Evolutionary conservation across 2,797 vertebrate genomes (phyloP), one percentile per base, ranked within the genome.

Genomic region (Schizopygopsis malacanthus): DNA sequence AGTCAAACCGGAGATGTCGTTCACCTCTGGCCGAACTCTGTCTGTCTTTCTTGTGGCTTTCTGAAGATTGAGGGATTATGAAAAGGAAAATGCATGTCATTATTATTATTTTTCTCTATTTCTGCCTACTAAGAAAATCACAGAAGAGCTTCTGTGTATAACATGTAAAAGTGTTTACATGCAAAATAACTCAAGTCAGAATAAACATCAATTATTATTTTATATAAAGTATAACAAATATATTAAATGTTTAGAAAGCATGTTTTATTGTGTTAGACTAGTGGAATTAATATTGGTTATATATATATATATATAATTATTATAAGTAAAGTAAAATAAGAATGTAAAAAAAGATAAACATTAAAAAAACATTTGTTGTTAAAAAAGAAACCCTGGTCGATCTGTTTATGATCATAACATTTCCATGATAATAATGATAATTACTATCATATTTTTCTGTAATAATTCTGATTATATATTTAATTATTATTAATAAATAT

Each of bases 41-140:
- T 98, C 97, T 0, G 97, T 97, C 92, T 98, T 98, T 92, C 94
- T 97, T 13, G 95, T 96, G 81, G 97, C 96, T 96, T 98, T 99
- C 98, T 99, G 94, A 41, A 82, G 87, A 45, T 47, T 39, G 3
- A 54, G 4, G 7, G 61, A n/a, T 22, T 4, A 75, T n/a, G n/a
- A 45, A 10, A 82, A 67, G 41, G 3, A 70, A 69, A 56, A 41
- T 28, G 15, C 12, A 11, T n/a, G 1, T 12, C 4, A 79, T 8
- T 9, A 10, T 39, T 33, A 41, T 5, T 5, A 22, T 43, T n/a
- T n/a, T 5, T 12, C 2, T 43, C 39, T 20, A 43, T 54, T 54
- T 54, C 18, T 22, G 18, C 72, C 2, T 18, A 47, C n/a, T 61
- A 2, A 61, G n/a, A 43, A 70, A 15, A 67, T 37, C 28, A 9